Conservation (phyloP, 2,113 vertebrate species). For the Mixornis gularis region DNA sequence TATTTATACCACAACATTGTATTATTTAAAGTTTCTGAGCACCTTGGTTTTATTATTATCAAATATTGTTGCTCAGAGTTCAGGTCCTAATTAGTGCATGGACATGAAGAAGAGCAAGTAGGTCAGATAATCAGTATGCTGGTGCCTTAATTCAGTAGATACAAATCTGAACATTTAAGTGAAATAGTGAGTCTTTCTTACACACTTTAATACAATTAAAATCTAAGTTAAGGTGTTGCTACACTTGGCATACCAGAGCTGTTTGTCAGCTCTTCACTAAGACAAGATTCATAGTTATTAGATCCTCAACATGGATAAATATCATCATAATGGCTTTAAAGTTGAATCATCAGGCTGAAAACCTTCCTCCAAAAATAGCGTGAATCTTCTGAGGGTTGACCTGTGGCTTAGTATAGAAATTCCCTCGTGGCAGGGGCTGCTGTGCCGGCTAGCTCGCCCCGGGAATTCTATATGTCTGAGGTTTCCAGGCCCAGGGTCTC, state of each 20-base stretch:
- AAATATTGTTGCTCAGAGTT: neutral
- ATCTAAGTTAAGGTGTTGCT: neutral
- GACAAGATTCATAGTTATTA: neutral
- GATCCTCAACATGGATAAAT: neutral
- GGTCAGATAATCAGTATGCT: neutral
- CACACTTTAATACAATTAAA: neutral
- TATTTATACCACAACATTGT: neutral
- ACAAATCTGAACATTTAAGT: neutral
- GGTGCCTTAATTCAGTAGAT: neutral
- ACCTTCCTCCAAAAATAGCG: neutral
- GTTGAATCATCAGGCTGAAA: neutral
- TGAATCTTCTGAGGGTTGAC: neutral
- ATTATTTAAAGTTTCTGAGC: neutral
- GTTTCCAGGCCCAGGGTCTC: too few species aligned
- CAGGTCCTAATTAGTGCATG: constrained; percentile 4
- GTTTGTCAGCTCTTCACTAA: neutral
- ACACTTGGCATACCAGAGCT: neutral
- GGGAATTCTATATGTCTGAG: too few species aligned
- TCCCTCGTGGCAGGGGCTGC: too few species aligned
- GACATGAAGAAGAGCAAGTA: neutral
- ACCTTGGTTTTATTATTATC: neutral
- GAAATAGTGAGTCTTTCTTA: neutral
- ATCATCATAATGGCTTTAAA: neutral
- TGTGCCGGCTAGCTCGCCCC: too few species aligned
- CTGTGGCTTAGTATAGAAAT: too few species aligned